Percentiles rank a stretch among this genome's conserved stretches.
phyloP scores from a whole-genome alignment of 2,113 vertebrate genomes.

The Equus przewalskii region DNA sequence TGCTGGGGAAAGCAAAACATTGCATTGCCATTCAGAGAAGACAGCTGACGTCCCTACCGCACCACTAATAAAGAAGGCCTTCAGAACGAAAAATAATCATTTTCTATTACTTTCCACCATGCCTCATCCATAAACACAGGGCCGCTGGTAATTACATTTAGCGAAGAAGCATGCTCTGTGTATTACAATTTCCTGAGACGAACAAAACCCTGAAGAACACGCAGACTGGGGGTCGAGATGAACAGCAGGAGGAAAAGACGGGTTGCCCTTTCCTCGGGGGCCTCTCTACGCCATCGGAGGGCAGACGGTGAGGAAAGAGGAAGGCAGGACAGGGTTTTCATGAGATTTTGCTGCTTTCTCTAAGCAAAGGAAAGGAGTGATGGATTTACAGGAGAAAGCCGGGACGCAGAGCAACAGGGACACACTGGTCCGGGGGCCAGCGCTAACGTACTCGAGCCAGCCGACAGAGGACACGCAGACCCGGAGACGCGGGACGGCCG shows the following conservation, averaged over 20 bases:
- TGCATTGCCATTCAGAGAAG: slow-evolving; percentile 86
- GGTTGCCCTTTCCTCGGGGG: background rate
- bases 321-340: background rate
- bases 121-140: slow-evolving; percentile 84
- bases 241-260: background rate
- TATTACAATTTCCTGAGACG: slow-evolving; percentile 85
- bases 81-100: slow-evolving; percentile 88
- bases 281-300: background rate
- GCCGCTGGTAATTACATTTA: slow-evolving; percentile 86
- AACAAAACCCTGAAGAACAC: slow-evolving; percentile 75
- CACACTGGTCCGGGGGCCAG: background rate
- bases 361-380: background rate
- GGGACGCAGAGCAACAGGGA: background rate
- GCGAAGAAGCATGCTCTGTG: slow-evolving; percentile 80
- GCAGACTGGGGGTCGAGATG: slow-evolving; percentile 10
- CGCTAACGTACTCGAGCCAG: fast-evolving
- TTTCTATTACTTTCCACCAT: slow-evolving; percentile 85
- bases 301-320: background rate
- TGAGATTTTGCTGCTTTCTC: background rate
- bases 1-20: slow-evolving; percentile 86
- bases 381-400: background rate
- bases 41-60: slow-evolving; percentile 81
- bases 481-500: fast-evolving
- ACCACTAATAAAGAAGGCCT: slow-evolving; percentile 86
- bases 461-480: fast-evolving